Conservation (phyloP, 1,140 invertebrate species). For the Gryllus bimaculatus region DNA sequence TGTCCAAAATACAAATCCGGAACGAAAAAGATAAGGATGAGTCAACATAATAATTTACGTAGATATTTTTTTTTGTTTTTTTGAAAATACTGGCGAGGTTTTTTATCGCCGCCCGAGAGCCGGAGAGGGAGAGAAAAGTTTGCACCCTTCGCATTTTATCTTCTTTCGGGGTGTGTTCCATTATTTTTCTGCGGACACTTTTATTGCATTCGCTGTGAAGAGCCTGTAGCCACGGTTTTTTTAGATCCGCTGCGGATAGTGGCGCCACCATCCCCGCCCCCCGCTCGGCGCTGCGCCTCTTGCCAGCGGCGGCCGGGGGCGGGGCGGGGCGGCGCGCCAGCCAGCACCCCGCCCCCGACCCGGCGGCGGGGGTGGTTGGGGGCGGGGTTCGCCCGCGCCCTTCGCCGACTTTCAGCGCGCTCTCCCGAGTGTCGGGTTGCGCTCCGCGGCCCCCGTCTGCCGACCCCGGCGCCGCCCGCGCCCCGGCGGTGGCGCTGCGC, state of each 20-base stretch:
- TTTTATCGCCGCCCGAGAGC: neutral
- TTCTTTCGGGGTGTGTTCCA: conserved; percentile 3
- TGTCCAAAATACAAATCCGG: conserved; percentile 4
- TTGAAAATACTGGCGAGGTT: conserved; percentile 4
- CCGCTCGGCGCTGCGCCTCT: neutral
- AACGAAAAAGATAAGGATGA: conserved; percentile 5
- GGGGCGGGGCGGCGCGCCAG: too few relatives aligned
- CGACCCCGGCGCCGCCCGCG: too few relatives aligned
- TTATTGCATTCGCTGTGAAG: conserved; percentile 4
- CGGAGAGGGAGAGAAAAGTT: neutral
- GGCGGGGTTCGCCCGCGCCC: neutral
- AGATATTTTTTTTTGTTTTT: neutral
- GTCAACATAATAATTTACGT: conserved; percentile 5
- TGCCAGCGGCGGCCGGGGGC: neutral
- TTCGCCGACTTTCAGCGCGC: too few relatives aligned
- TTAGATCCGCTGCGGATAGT: neutral
- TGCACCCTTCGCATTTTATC: conserved; percentile 3
- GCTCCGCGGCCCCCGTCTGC: too few relatives aligned
- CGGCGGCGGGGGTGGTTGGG: neutral
- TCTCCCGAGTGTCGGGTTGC: neutral
- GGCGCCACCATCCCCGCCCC: neutral
- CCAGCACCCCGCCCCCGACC: too few relatives aligned
- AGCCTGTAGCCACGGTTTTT: conserved; percentile 3
- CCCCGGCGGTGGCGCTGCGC: too few relatives aligned
- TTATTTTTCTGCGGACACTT: conserved; percentile 4